Evolutionary conservation across 2,113 vertebrate species (phyloP).

Genomic region (Forbesichthys agassizii): DNA sequence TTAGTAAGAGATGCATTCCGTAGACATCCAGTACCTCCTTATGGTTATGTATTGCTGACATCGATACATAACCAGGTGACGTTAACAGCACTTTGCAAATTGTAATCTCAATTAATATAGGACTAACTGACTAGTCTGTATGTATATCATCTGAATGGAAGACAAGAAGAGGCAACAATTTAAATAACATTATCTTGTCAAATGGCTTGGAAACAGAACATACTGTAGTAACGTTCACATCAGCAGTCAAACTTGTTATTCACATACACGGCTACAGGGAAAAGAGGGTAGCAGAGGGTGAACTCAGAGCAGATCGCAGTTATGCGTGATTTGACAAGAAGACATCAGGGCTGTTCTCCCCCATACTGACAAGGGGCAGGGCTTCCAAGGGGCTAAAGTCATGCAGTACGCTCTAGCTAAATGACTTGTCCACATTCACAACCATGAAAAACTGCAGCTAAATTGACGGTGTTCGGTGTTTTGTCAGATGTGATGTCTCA

Average conservation of each 20-base stretch:
- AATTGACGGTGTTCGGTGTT: constrained; percentile 29
- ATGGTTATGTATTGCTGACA: too few relatives aligned
- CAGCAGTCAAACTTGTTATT: background rate
- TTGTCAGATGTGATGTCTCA: constrained; percentile 39
- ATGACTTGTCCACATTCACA: constrained; percentile 46
- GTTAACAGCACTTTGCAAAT: too few relatives aligned
- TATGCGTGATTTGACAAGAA: constrained; percentile 9
- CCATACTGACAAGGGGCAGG: constrained; percentile 6
- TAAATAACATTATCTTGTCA: constrained; percentile 3
- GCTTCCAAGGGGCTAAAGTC: constrained; percentile 24
- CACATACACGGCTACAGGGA: background rate
- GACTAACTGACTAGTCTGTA: too few relatives aligned
- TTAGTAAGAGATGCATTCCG: too few relatives aligned
- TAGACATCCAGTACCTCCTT: too few relatives aligned
- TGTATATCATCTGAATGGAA: too few relatives aligned
- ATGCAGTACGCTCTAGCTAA: constrained; percentile 32
- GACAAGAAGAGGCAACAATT: constrained; percentile 1
- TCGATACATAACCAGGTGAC: too few relatives aligned
- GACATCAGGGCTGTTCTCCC: constrained; percentile 16
- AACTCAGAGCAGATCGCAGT: background rate
- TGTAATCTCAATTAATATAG: too few relatives aligned
- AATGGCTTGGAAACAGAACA: background rate
- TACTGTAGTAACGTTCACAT: constrained; percentile 3
- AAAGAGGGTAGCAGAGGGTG: background rate
- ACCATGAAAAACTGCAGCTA: constrained; percentile 40